Base-by-base conservation (phyloP, 2,888 invertebrate genomes). In the Acleris emargana region DNA sequence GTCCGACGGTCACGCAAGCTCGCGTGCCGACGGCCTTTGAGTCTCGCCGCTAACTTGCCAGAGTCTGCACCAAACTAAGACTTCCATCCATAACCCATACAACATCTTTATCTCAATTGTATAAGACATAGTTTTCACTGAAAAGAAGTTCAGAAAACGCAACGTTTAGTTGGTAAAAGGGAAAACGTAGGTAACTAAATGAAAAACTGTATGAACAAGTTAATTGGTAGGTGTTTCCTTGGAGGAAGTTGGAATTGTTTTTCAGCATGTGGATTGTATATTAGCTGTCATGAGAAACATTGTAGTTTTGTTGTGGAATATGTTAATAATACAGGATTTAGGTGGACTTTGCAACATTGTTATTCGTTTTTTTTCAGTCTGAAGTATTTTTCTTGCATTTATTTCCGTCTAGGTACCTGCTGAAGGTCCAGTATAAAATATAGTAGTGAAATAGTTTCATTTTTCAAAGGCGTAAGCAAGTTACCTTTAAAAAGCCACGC, bases 1-100 rank as follows among this genome's bases (percentile, higher is more conserved):
- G 61, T 64, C 68, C 70, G 68, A 50, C 70, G 67, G 67, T 57
- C 89, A 91, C 91, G 91, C 90, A 66, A 91, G 4, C 60, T 91
- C 57, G 89, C 91, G 89, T 91, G 91, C 86, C 86, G 87, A 54
- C 85, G 86, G 87, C 70, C 75, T 81, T 72, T 89, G 77, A 77
- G 75, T 62, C 58, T 71, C 72, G 72, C 78, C 77, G 76, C 77
- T 74, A 80, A 79, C 81, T 81, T 76, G 76, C 80, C 77, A 77
- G 78, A 73, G 75, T 70, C 79, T 78, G 82, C 76, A 76, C 78
- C 79, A 81, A 77, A 69, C 76, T 78, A 79, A 32, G 73, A 80
- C 78, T 11, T 43, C 42, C 79, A 78, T 76, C 78, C 81, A 85
- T 78, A 78, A 77, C 71, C 76, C 75, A 79, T 76, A 79, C 74